phyloP scores from a whole-genome alignment of 2,797 vertebrate species.

The Danio kyathit region DNA sequence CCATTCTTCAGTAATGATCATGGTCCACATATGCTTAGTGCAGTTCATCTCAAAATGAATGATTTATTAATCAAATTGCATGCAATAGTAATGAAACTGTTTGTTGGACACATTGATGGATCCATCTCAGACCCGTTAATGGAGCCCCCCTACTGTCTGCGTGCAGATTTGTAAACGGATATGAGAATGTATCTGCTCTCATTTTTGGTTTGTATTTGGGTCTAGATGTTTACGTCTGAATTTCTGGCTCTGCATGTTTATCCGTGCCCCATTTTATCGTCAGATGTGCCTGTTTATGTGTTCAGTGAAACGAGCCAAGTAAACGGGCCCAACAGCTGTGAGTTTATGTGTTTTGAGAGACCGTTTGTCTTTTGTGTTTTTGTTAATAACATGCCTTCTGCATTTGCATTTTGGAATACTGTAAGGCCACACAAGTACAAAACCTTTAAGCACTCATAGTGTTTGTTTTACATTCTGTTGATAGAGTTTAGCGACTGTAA shows the following conservation, averaged over 20 bases:
- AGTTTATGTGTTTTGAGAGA: neutral
- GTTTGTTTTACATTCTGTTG: neutral
- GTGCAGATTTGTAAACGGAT: neutral
- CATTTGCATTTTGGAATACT: neutral
- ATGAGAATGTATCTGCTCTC: neutral
- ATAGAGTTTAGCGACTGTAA: neutral
- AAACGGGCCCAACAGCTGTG: conserved; percentile 7
- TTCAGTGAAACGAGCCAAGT: neutral
- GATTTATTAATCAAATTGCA: neutral
- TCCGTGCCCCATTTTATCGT: conserved; percentile 6
- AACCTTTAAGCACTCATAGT: neutral
- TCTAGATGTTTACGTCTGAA: neutral
- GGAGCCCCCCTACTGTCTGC: neutral
- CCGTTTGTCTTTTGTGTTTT: neutral
- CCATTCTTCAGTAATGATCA: neutral
- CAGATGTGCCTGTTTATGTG: conserved; percentile 6
- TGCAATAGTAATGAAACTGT: neutral
- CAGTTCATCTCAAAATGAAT: neutral
- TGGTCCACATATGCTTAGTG: neutral
- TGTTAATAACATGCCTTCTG: conserved; percentile 7
- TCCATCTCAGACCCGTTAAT: neutral
- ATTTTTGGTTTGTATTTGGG: conserved; percentile 2
- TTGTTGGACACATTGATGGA: neutral
- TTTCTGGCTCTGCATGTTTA: conserved; percentile 4
- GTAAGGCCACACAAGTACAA: neutral